phyloP scores from a whole-genome alignment of 2,888 invertebrate species.

The Calliscelio sp. region DNA sequence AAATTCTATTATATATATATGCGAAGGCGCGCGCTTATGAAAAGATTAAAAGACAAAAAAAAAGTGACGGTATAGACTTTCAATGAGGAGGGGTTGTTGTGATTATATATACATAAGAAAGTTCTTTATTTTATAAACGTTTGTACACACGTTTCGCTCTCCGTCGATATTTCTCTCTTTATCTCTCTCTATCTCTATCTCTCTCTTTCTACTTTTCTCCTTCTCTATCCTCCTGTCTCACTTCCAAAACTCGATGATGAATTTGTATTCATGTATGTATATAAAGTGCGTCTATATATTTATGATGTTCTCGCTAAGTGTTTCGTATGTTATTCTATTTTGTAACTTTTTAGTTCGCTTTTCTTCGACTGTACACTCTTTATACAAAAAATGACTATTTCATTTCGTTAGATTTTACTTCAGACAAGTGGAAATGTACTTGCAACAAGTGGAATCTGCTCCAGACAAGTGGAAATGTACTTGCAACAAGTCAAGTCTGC shows the following conservation, averaged over 20 bases:
- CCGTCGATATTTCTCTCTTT: constrained; percentile 16
- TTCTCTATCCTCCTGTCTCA: constrained; percentile 20
- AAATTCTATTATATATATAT: constrained; percentile 7
- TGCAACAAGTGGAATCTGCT: too few relatives aligned
- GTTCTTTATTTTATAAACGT: constrained; percentile 55
- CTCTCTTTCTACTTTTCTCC: constrained; percentile 15
- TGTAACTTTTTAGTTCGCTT: too few relatives aligned
- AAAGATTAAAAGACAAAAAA: too few relatives aligned
- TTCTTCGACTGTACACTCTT: too few relatives aligned
- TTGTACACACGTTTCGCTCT: constrained; percentile 44
- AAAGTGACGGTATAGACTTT: constrained; percentile 24
- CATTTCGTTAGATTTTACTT: too few relatives aligned
- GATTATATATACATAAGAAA: constrained; percentile 52
- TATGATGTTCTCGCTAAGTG: constrained; percentile 37
- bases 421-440: too few relatives aligned
- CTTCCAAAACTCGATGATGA: constrained; percentile 20
- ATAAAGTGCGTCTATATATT: constrained; percentile 54
- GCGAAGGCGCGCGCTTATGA: constrained; percentile 23
- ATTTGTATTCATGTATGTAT: constrained; percentile 47
- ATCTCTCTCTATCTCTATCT: constrained; percentile 1
- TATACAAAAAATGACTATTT: too few relatives aligned
- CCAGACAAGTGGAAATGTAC: too few relatives aligned
- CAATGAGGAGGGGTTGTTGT: constrained; percentile 36
- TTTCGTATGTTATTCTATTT: too few relatives aligned
- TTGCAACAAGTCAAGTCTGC: too few relatives aligned